phyloP scores from a whole-genome alignment of 2,113 vertebrate species.

The Pimephales promelas region DNA sequence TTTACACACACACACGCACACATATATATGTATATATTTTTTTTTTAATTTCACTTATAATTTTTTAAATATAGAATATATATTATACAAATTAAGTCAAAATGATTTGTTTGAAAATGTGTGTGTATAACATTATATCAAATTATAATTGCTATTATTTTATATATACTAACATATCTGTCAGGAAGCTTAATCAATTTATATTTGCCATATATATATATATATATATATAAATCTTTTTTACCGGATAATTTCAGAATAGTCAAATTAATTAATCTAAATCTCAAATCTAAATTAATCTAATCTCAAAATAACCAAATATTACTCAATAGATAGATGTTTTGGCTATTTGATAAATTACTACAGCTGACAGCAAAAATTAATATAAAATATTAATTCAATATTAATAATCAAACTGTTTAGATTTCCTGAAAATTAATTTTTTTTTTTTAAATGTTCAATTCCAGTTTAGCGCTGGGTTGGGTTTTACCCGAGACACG shows the following conservation, averaged over 20 bases:
- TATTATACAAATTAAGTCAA: too few relatives aligned
- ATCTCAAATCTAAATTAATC: not conserved
- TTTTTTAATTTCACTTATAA: too few relatives aligned
- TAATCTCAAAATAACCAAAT: not conserved
- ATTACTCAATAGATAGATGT: not conserved
- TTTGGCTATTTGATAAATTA: not conserved
- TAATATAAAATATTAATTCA: not conserved
- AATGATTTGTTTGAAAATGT: too few relatives aligned
- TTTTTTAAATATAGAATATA: too few relatives aligned
- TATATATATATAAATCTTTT: not conserved
- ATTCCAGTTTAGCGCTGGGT: not conserved
- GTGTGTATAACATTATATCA: too few relatives aligned
- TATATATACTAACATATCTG: not conserved
- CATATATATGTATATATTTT: too few relatives aligned
- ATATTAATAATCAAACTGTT: not conserved
- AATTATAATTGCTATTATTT: too few relatives aligned
- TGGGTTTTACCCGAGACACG: constrained; percentile 79
- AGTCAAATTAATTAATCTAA: not conserved
- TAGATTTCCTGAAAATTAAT: not conserved
- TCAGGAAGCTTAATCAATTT: not conserved
- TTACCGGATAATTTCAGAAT: not conserved
- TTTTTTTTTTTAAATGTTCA: too few relatives aligned
- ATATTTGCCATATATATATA: not conserved
- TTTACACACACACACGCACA: too few relatives aligned
- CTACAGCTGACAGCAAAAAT: not conserved